These are phyloP conservation scores for Stichopus horrens DNA, from an alignment of 53 echinoderm and acorn worm genomes.

Conservation along the genomic window DNA sequence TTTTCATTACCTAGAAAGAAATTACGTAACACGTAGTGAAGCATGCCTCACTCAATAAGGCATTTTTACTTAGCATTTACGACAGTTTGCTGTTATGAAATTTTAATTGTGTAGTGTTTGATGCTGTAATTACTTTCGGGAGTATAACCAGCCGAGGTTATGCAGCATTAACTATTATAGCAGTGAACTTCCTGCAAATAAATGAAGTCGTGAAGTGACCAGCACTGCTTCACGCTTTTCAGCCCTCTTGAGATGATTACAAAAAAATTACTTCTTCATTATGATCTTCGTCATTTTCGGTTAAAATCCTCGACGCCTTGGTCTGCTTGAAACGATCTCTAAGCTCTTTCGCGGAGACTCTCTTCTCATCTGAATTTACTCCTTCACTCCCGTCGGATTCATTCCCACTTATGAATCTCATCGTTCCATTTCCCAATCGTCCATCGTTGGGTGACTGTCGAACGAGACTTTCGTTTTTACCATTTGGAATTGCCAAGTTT, in stretches of 20 bases:
- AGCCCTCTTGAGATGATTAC: neutral
- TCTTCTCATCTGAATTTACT: neutral
- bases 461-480: neutral
- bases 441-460: neutral
- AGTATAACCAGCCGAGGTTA: too few relatives aligned
- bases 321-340: constrained; percentile 61
- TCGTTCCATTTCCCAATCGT: neutral
- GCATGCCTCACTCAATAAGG: too few relatives aligned
- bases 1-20: too few relatives aligned
- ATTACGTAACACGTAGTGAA: too few relatives aligned
- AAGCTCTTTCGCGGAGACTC: constrained; percentile 62
- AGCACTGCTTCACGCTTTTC: too few relatives aligned
- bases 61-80: too few relatives aligned
- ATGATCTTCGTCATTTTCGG: constrained; percentile 20
- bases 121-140: too few relatives aligned
- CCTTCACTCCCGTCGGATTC: neutral
- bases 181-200: too few relatives aligned
- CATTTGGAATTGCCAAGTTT: neutral
- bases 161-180: too few relatives aligned
- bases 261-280: constrained; percentile 31
- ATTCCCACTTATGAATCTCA: neutral
- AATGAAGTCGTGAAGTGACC: too few relatives aligned
- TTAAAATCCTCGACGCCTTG: constrained; percentile 45
- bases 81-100: too few relatives aligned
- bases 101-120: too few relatives aligned